Base-by-base conservation (phyloP, 2,797 vertebrate species). In the Nyctibius grandis region DNA sequence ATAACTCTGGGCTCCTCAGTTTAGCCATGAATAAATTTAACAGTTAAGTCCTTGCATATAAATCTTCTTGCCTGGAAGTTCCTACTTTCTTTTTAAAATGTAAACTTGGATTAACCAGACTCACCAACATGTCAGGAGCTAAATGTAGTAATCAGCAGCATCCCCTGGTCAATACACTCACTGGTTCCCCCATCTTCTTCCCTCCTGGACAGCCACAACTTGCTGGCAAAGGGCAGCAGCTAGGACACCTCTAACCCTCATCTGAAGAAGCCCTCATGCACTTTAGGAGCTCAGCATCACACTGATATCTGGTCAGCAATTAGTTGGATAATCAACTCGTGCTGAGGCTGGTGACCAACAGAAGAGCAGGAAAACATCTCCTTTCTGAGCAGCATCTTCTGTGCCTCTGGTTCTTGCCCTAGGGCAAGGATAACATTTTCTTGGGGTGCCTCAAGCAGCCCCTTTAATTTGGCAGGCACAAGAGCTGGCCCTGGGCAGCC, bases 21-120 rank as follows among this genome's bases (percentile, higher is more conserved):
- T 96, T 91, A 96, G 87, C 95, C 94, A 63, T 53, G 94, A 96
- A 96, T 96, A 96, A 95, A 96, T 96, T 92, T 84, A 91, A 89
- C 94, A 85, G 82, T 80, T 75, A 75, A 92, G 53, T 47, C 91
- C 75, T 93, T 51, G 72, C 4, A 0, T 70, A 53, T 80, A 94
- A 96, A 95, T 93, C 85, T 85, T 92, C 59, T 76, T 36, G 50
- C 36, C 70, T 90, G 54, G 69, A 94, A 88, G 82, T 73, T 88
- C 69, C 73, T 69, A 3, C 65, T 91, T 61, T 81, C 57, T 33
- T 4, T 86, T 73, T 28, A 59, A 96, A 88, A 69, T 45, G 40
- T 34, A 50, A 94, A 61, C 75, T 64, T 3, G 33, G 79, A 61
- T 89, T 89, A 61, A 64, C 11, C 47, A 54, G 73, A 10, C 60